These are phyloP conservation scores for Percina caprodes DNA, from an alignment of 2,113 vertebrate species.

Conservation along the genomic window DNA sequence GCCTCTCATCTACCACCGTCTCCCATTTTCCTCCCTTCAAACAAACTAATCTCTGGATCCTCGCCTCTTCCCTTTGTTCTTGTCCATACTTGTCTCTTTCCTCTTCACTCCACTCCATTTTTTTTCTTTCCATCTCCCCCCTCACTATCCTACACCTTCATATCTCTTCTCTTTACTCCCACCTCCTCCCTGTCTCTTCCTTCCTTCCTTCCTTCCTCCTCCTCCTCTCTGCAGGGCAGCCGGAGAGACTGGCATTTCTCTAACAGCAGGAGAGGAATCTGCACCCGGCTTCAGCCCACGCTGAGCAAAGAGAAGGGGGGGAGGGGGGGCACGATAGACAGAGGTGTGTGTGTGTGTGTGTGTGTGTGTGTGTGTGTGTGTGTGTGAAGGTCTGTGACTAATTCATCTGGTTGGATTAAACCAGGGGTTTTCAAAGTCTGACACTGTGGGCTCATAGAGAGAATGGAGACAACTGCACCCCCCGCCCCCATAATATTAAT, in stretches of 20 bases:
- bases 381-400: conserved; percentile 8
- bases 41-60: conserved; percentile 20
- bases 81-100: conserved; percentile 25
- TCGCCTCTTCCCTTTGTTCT: conserved; percentile 1
- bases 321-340: conserved; percentile 44
- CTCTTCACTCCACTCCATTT: background rate
- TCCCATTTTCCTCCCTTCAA: conserved; percentile 9
- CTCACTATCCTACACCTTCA: background rate
- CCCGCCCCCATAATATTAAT: background rate
- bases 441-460: background rate
- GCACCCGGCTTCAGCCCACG: conserved; percentile 63
- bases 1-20: background rate
- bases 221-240: conserved; percentile 66
- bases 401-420: conserved; percentile 12
- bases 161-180: conserved; percentile 3
- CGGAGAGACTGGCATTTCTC: conserved; percentile 80
- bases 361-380: conserved; percentile 28
- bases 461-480: background rate
- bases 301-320: conserved; percentile 59
- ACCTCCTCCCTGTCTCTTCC: background rate
- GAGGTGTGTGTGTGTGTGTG: conserved; percentile 29
- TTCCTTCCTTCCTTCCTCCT: conserved; percentile 35
- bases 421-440: background rate
- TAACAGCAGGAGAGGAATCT: conserved; percentile 69
- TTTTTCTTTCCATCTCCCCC: background rate